Evolutionary conservation across 2,888 invertebrate genomes (phyloP).

Genomic region (Chrysina gloriosa): DNA sequence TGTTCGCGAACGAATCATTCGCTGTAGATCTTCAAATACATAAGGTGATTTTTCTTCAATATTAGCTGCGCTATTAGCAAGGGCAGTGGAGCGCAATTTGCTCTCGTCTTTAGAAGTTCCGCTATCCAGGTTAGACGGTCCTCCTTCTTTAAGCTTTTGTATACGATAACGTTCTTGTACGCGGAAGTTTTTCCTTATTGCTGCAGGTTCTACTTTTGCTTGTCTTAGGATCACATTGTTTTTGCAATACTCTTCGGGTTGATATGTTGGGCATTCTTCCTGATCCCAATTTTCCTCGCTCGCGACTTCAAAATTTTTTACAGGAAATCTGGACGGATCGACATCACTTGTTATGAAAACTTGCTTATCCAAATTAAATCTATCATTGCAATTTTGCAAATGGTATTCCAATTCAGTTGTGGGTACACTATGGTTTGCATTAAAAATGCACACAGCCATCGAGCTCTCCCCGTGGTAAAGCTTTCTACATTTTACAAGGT

Average conservation of each 20-base stretch:
- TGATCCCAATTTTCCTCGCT: slow-evolving; percentile 21
- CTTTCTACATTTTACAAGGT: slow-evolving; percentile 20
- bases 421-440: slow-evolving; percentile 14
- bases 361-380: slow-evolving; percentile 26
- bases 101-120: background rate
- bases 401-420: slow-evolving; percentile 17
- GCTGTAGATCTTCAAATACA: slow-evolving; percentile 3
- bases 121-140: background rate
- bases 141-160: slow-evolving; percentile 11
- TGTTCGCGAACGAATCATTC: background rate
- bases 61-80: slow-evolving; percentile 12
- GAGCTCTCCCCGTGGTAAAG: background rate
- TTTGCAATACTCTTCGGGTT: slow-evolving; percentile 31
- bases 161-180: slow-evolving; percentile 32
- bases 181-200: slow-evolving; percentile 34
- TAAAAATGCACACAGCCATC: slow-evolving; percentile 15
- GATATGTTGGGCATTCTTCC: slow-evolving; percentile 22
- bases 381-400: slow-evolving; percentile 4
- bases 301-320: background rate
- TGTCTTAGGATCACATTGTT: slow-evolving; percentile 25
- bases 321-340: background rate
- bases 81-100: slow-evolving; percentile 2
- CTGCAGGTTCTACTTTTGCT: slow-evolving; percentile 31
- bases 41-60: slow-evolving; percentile 5
- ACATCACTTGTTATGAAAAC: background rate